phyloP scores from a whole-genome alignment of 2,797 vertebrate species.

The Valencia hispanica region DNA sequence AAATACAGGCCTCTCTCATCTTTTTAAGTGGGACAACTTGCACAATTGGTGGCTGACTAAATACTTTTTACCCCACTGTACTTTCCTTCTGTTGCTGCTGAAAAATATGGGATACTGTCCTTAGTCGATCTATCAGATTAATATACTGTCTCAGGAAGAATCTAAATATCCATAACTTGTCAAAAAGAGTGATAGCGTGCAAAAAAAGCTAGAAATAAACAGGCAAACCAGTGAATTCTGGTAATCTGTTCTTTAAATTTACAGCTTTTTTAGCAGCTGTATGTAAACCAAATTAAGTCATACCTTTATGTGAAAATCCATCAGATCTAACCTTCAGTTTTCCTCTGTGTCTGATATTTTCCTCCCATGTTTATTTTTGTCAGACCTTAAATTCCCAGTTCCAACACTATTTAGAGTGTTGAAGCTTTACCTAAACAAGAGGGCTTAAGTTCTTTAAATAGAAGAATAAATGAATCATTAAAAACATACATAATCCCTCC shows the following conservation, averaged over 20 bases:
- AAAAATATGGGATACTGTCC: neutral
- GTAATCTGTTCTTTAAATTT: neutral
- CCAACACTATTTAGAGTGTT: neutral
- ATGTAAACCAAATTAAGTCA: neutral
- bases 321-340: neutral
- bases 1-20: too few relatives aligned
- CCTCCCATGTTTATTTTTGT: neutral
- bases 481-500: neutral
- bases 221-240: neutral
- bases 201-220: neutral
- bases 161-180: neutral
- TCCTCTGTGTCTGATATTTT: neutral
- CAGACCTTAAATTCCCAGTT: neutral
- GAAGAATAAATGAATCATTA: neutral
- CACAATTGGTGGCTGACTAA: too few relatives aligned
- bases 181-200: neutral
- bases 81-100: neutral
- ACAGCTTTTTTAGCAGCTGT: neutral
- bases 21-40: too few relatives aligned
- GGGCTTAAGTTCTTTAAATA: neutral
- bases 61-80: too few relatives aligned
- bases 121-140: neutral
- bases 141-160: neutral
- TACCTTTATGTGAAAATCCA: neutral
- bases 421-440: neutral